These are phyloP conservation scores for Cosmia pyralina DNA, from an alignment of 2,888 invertebrate species.

Conservation along the genomic window DNA sequence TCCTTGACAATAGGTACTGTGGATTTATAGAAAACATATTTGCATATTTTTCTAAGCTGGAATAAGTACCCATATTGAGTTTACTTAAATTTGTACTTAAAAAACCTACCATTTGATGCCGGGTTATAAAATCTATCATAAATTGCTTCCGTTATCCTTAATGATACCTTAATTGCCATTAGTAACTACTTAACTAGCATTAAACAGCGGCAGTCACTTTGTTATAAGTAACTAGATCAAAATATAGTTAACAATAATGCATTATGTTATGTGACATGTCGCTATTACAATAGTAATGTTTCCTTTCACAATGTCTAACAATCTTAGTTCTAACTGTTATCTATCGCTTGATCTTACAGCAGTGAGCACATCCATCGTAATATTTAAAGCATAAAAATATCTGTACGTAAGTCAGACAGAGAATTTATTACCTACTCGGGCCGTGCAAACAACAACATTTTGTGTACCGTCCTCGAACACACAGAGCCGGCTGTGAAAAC, in stretches of 20 bases:
- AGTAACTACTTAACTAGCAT: slow-evolving; percentile 11
- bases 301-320: slow-evolving; percentile 62
- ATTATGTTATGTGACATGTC: slow-evolving; percentile 51
- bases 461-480: slow-evolving; percentile 85
- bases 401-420: slow-evolving; percentile 67
- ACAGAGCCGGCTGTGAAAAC: slow-evolving; percentile 88
- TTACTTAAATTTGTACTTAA: neutral
- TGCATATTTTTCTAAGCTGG: neutral
- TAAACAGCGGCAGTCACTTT: slow-evolving; percentile 25
- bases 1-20: neutral
- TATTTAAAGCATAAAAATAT: slow-evolving; percentile 70
- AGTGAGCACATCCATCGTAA: slow-evolving; percentile 54
- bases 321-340: slow-evolving; percentile 52
- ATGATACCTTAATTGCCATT: slow-evolving; percentile 30
- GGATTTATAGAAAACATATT: neutral
- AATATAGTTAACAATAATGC: slow-evolving; percentile 58
- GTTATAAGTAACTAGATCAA: slow-evolving; percentile 56
- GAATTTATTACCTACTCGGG: slow-evolving; percentile 85
- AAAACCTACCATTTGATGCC: slow-evolving; percentile 4
- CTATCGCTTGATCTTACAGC: slow-evolving; percentile 53
- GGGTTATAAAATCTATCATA: slow-evolving; percentile 9
- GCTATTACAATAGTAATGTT: slow-evolving; percentile 53
- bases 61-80: neutral
- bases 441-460: slow-evolving; percentile 87
- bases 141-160: slow-evolving; percentile 43